phyloP scores from a whole-genome alignment of 2,113 vertebrate genomes.

The Eonycteris spelaea region DNA sequence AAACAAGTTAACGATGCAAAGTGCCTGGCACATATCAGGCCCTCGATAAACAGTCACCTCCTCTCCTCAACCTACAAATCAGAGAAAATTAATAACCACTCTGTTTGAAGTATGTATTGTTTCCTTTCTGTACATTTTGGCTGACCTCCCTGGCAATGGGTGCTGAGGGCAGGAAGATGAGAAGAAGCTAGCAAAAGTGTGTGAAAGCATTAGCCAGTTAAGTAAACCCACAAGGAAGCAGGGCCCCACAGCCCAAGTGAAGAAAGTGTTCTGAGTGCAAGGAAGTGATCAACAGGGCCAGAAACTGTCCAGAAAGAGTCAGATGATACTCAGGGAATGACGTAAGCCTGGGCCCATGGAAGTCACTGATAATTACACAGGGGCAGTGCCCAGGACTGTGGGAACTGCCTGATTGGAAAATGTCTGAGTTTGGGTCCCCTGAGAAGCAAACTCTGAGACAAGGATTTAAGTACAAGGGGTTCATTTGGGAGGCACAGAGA shows the following conservation, averaged over 20 bases:
- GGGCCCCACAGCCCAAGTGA: not conserved
- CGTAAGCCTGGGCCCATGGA: not conserved
- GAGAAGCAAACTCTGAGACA: not conserved
- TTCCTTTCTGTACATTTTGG: not conserved
- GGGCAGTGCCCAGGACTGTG: accelerated
- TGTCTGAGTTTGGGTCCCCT: not conserved
- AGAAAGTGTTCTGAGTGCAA: not conserved
- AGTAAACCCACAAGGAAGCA: not conserved
- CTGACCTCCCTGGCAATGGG: not conserved
- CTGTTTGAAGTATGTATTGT: not conserved
- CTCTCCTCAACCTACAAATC: not conserved
- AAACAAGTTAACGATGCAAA: not conserved
- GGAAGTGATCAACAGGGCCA: not conserved
- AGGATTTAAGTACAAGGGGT: not conserved
- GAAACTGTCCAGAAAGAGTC: not conserved
- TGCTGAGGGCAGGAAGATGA: not conserved
- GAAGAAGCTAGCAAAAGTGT: not conserved
- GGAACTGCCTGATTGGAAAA: not conserved
- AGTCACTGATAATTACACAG: not conserved
- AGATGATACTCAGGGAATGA: not conserved
- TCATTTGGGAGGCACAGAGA: not conserved
- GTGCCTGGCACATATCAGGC: not conserved
- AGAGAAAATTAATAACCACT: not conserved
- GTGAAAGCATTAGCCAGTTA: not conserved
- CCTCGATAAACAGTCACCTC: not conserved